These are phyloP conservation scores for Meghimatium bilineatum DNA, from an alignment of 2,888 invertebrate species.

Conservation along the genomic window DNA sequence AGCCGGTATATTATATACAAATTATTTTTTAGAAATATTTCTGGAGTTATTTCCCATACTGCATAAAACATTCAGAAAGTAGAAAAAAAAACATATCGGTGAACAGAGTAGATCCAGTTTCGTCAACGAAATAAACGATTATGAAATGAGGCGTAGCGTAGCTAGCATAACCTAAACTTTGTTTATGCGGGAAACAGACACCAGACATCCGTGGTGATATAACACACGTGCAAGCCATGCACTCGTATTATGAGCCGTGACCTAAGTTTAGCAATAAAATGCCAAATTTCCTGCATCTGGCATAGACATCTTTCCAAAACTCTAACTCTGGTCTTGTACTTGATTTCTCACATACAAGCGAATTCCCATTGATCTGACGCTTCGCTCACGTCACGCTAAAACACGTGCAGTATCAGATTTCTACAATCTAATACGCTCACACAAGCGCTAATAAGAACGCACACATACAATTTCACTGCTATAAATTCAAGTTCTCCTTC, in stretches of 20 bases:
- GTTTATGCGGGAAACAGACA: not conserved
- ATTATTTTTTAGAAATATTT: too few relatives aligned
- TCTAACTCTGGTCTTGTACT: not conserved
- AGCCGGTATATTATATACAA: too few relatives aligned
- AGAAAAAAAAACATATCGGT: too few relatives aligned
- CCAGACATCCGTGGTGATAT: not conserved
- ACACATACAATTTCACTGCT: too few relatives aligned
- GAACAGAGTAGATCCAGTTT: not conserved
- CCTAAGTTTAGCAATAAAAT: not conserved
- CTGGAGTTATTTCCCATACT: too few relatives aligned
- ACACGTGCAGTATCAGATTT: not conserved
- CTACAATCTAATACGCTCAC: not conserved
- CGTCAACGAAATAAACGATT: not conserved
- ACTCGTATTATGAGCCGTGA: not conserved
- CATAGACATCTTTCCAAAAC: not conserved
- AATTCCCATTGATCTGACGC: not conserved
- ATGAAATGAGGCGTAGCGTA: not conserved
- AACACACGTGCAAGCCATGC: not conserved
- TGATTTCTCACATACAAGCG: not conserved
- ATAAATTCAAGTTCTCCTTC: too few relatives aligned
- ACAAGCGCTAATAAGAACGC: not conserved
- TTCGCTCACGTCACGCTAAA: not conserved
- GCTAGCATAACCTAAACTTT: not conserved
- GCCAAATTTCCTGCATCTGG: not conserved
- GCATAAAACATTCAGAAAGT: too few relatives aligned